These are phyloP conservation scores for Noturus placidus DNA, from an alignment of 2,113 vertebrate genomes.

Conservation along the genomic window DNA sequence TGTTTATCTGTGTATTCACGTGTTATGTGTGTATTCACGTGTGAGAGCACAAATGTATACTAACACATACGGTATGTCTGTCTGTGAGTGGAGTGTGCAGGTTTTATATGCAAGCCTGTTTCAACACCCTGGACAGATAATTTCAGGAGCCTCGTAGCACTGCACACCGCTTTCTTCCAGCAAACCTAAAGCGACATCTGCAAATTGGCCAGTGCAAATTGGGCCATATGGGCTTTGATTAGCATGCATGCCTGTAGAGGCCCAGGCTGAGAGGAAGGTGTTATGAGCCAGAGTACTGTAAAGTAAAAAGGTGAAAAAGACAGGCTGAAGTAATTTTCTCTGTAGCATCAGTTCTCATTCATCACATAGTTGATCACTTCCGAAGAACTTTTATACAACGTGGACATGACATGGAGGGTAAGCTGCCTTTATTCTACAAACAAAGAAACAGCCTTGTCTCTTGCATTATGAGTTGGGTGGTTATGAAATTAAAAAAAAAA, in stretches of 20 bases:
- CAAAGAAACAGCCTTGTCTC: neutral
- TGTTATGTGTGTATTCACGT: neutral
- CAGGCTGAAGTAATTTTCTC: neutral
- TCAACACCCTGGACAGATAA: conserved; percentile 8
- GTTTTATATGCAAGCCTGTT: conserved; percentile 50
- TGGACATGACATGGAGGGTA: conserved; percentile 5
- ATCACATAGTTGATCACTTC: conserved; percentile 1
- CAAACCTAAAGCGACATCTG: conserved; percentile 72
- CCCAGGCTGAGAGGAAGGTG: conserved; percentile 26
- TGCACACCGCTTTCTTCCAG: conserved; percentile 51
- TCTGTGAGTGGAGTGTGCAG: neutral
- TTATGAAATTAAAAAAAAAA: neutral
- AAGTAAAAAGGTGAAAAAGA: conserved; percentile 40
- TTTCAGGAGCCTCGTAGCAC: conserved; percentile 50
- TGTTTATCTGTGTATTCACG: neutral
- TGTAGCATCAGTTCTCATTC: neutral
- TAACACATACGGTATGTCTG: neutral
- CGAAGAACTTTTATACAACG: conserved; percentile 7
- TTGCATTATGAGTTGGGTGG: neutral
- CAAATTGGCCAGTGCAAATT: conserved; percentile 69
- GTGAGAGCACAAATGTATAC: neutral
- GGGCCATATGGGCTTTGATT: conserved; percentile 65
- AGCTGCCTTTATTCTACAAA: conserved; percentile 2
- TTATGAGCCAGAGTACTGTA: conserved; percentile 6
- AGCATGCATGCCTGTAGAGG: conserved; percentile 60